These are phyloP conservation scores for Buceros bicornis DNA, from an alignment of 2,797 vertebrate species.

Conservation along the genomic window DNA sequence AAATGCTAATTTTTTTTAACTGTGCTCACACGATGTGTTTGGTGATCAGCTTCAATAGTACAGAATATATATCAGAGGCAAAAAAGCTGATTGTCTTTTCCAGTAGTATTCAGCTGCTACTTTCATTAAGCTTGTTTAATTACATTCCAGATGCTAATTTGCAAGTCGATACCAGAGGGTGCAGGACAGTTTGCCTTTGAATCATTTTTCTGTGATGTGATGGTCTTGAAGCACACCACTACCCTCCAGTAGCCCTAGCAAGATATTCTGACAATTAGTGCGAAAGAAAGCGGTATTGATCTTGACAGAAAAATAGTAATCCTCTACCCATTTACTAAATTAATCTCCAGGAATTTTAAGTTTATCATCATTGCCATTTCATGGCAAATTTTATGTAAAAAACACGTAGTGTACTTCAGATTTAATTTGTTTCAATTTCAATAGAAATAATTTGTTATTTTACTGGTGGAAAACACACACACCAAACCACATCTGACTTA, in stretches of 20 bases:
- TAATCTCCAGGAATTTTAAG: constrained; percentile 88
- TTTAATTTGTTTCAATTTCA: neutral
- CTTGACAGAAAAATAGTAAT: constrained; percentile 92
- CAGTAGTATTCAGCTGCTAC: constrained; percentile 87
- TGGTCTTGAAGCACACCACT: constrained; percentile 86
- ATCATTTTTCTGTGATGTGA: constrained; percentile 92
- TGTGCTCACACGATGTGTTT: constrained; percentile 91
- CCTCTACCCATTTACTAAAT: constrained; percentile 89
- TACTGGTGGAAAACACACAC: neutral
- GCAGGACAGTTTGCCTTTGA: constrained; percentile 94
- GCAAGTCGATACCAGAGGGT: constrained; percentile 96
- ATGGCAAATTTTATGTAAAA: neutral
- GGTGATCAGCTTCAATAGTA: constrained; percentile 92
- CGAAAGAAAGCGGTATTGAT: constrained; percentile 89
- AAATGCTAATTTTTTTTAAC: constrained; percentile 94
- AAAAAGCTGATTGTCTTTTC: constrained; percentile 89
- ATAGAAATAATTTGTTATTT: neutral
- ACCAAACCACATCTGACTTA: neutral
- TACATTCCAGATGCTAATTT: constrained; percentile 99
- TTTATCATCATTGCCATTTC: constrained; percentile 69
- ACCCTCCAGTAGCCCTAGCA: constrained; percentile 84
- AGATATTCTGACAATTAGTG: constrained; percentile 95
- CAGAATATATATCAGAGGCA: constrained; percentile 85
- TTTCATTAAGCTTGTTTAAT: constrained; percentile 98
- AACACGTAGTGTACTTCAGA: neutral